Conservation (phyloP, 2,888 invertebrate genomes). For the Caenorhabditis drosophilae region DNA sequence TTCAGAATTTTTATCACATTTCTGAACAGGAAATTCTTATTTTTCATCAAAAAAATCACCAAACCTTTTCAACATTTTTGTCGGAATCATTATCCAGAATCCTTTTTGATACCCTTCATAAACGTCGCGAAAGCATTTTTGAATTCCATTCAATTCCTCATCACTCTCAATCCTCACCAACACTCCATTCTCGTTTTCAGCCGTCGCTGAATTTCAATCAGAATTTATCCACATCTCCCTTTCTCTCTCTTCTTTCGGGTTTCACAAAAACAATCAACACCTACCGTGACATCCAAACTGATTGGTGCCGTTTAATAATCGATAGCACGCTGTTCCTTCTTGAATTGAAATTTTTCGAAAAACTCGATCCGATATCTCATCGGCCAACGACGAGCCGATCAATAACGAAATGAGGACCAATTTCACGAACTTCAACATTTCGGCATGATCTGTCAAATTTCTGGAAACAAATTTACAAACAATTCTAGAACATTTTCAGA, state of each 20-base stretch:
- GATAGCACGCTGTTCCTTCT: slow-evolving; percentile 76
- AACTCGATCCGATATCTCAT: slow-evolving; percentile 31
- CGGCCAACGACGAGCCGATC: slow-evolving; percentile 1
- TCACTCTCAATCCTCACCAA: slow-evolving; percentile 35
- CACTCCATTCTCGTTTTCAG: slow-evolving; percentile 50
- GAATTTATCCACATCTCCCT: no score
- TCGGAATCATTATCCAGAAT: slow-evolving; percentile 37
- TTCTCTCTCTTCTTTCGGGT: no score
- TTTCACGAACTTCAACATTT: neutral
- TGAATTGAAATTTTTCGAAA: slow-evolving; percentile 12
- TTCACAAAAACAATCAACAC: no score
- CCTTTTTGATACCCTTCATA: slow-evolving; percentile 33
- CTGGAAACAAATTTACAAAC: no score
- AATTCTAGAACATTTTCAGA: no score
- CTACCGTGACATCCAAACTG: slow-evolving; percentile 93
- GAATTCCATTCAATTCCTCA: slow-evolving; percentile 29
- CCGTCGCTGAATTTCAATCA: slow-evolving; percentile 1
- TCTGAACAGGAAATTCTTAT: slow-evolving; percentile 4
- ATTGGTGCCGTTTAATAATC: slow-evolving; percentile 90
- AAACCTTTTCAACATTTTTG: slow-evolving; percentile 21
- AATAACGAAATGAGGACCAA: neutral
- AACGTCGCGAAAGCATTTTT: slow-evolving; percentile 17
- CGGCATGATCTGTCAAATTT: no score
- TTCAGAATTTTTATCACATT: slow-evolving; percentile 12
- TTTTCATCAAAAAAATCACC: slow-evolving; percentile 4